These are phyloP conservation scores for Physocephala rufipes DNA, from an alignment of 2,888 invertebrate species.

Conservation along the genomic window DNA sequence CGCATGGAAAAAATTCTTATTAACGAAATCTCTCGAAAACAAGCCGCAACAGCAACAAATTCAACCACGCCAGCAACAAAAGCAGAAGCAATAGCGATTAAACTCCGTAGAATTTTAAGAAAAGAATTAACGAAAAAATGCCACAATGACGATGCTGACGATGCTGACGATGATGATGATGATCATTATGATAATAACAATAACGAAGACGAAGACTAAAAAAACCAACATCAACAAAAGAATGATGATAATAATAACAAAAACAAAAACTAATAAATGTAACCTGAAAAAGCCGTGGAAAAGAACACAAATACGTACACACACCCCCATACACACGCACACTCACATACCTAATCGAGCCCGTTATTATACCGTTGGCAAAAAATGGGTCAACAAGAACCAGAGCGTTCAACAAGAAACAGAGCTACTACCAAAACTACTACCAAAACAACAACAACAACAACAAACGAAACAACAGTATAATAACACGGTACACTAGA, in stretches of 20 bases:
- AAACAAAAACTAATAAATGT: not conserved
- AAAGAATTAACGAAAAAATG: too few relatives aligned
- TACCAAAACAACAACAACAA: not conserved
- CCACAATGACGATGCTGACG: too few relatives aligned
- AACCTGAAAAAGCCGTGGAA: not conserved
- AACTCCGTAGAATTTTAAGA: too few relatives aligned
- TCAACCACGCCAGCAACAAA: not conserved
- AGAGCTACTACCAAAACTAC: constrained; percentile 4
- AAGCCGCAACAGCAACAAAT: not conserved
- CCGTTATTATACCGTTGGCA: not conserved
- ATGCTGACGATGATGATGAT: constrained; percentile 1
- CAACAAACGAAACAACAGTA: not conserved
- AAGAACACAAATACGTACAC: constrained; percentile 5
- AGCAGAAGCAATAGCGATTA: not conserved
- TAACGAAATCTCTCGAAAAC: too few relatives aligned
- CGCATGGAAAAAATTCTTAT: constrained; percentile 14
- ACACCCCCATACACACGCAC: too few relatives aligned
- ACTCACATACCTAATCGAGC: too few relatives aligned
- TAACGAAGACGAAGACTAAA: not conserved
- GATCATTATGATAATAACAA: constrained; percentile 23
- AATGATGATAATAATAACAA: not conserved
- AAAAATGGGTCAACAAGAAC: constrained; percentile 24
- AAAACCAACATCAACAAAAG: not conserved
- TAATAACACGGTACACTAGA: too few relatives aligned
- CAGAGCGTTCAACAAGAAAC: constrained; percentile 4